Evolutionary conservation across 2,113 vertebrate species (phyloP), one percentile per base, ranked within the genome.

Genomic region (Diadophis punctatus): DNA sequence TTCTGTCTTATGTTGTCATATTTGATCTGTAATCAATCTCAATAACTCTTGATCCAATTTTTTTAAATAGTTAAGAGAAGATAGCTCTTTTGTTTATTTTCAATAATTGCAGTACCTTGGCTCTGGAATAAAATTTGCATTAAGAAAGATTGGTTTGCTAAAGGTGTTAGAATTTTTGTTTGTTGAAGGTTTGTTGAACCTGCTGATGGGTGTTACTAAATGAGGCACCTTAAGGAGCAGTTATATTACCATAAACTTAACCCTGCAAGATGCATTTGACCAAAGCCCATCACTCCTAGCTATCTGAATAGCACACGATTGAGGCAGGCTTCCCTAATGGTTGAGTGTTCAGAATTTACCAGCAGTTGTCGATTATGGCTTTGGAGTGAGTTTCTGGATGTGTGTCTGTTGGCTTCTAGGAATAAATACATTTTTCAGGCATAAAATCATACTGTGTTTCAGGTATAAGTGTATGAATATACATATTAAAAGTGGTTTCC

Each of bases 361-460:
- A 34, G 4, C 39, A 51, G 10, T 90, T 74, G 39, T 23, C 86
- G 52, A 86, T 90, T 30, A 51, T 90, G 53, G 60, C n/a, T 48
- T 74, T 86, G 4, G 74, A 51, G 8, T 89, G 23, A 5, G 86
- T 20, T 58, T 63, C 30, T 48, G 0, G 74, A 60, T 34, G 20
- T 86, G 23, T 86, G 46, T 93, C 25, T 92, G 56, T 85, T 95
- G 87, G 49, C 9, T 93, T 48, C 92, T 68, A 30, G 51, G 85
- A 93, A 93, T 92, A 60, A 92, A 88, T n/a, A 23, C 3, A 0
- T 92, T 74, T 90, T 89, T 86, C 16, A 55, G 39, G 34, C 90
- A 89, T 39, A 27, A 87, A 89, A 4, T 88, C 89, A 12, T 93
- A 63, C 0, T 58, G 90, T 91, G 18, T 93, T 93, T 93, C 63